Percentiles rank a stretch among this genome's conserved stretches.
Conservation (phyloP, 1,140 invertebrate genomes). For the Drosophila pseudoobscura region DNA sequence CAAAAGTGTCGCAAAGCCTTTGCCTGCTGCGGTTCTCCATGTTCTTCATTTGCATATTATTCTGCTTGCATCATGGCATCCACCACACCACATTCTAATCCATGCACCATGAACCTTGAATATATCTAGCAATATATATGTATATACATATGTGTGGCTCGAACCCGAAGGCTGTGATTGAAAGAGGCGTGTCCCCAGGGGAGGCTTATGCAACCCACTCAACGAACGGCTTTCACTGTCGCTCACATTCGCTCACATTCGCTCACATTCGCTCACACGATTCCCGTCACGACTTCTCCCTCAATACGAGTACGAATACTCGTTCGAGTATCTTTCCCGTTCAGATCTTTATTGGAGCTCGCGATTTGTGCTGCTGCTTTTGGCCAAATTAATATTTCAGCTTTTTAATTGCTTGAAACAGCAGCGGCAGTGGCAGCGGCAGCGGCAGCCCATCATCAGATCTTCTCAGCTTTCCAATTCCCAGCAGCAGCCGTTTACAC, state of each 20-base stretch:
- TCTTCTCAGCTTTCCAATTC: constrained; percentile 4
- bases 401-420: constrained; percentile 53
- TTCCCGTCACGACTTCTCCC: constrained; percentile 44
- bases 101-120: constrained; percentile 47
- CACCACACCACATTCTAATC: constrained; percentile 57
- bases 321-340: neutral
- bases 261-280: constrained; percentile 10
- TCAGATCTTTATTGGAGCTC: constrained; percentile 37
- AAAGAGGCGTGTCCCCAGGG: constrained; percentile 43
- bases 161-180: constrained; percentile 27
- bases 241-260: constrained; percentile 20
- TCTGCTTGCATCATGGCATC: constrained; percentile 45
- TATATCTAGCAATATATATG: neutral
- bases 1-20: constrained; percentile 46
- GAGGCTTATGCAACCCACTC: constrained; percentile 19
- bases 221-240: constrained; percentile 26
- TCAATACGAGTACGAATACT: neutral
- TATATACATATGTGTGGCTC: too few species aligned
- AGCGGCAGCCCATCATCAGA: constrained; percentile 1
- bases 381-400: constrained; percentile 56
- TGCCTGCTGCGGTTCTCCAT: constrained; percentile 33
- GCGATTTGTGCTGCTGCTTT: constrained; percentile 15
- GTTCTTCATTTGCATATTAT: constrained; percentile 52
- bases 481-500: constrained; percentile 46
- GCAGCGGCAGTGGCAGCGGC: constrained; percentile 13